Conservation (phyloP, 2,888 invertebrate species). For the Julus scandinavius region DNA sequence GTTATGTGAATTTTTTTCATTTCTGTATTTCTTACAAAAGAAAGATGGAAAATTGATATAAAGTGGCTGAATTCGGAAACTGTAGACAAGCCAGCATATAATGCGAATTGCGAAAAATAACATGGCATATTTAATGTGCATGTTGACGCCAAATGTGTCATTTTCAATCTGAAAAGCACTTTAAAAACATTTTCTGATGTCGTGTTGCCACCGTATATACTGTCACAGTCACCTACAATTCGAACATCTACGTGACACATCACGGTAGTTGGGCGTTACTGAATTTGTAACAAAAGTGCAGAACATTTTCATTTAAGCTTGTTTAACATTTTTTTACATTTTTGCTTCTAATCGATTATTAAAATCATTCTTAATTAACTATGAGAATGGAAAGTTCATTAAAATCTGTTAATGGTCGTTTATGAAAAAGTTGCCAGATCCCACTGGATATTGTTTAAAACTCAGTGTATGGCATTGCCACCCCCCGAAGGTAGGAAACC, state of each 20-base stretch:
- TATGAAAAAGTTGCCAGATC: too few relatives aligned
- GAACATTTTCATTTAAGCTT: not conserved
- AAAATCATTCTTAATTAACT: too few relatives aligned
- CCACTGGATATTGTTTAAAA: too few relatives aligned
- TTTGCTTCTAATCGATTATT: too few relatives aligned
- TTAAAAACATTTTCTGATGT: not conserved
- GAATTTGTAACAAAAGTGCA: not conserved
- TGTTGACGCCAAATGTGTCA: conserved; percentile 7
- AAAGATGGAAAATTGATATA: not conserved
- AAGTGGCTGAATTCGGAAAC: not conserved
- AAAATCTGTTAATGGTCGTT: too few relatives aligned
- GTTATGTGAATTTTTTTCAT: not conserved
- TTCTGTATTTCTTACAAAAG: too few relatives aligned
- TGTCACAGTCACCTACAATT: not conserved
- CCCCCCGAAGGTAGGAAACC: not conserved
- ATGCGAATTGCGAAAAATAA: not conserved
- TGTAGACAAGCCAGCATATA: not conserved
- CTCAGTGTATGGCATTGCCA: too few relatives aligned
- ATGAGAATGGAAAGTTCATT: too few relatives aligned
- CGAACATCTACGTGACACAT: not conserved
- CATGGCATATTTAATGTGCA: not conserved
- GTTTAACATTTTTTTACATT: too few relatives aligned
- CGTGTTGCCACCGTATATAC: not conserved
- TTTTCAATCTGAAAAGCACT: conserved; percentile 33
- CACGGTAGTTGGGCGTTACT: not conserved